Evolutionary conservation across 1,140 invertebrate species (phyloP).

Genomic region (Druon quercuslanigerum): DNA sequence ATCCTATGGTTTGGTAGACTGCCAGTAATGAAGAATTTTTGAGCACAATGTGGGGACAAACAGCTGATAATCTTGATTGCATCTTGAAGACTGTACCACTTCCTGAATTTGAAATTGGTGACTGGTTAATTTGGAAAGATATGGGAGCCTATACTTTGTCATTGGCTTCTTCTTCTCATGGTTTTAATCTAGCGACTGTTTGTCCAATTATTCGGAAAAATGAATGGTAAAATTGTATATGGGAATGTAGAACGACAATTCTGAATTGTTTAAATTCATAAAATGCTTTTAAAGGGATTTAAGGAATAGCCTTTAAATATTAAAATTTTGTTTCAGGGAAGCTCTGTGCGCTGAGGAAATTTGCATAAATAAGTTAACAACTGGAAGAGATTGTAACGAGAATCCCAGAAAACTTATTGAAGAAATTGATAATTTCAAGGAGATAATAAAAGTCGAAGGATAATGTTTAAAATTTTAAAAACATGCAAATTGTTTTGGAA

Average conservation of each 20-base stretch:
- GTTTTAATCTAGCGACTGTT: slow-evolving; percentile 73
- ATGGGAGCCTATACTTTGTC: slow-evolving; percentile 79
- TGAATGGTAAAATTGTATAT: slow-evolving; percentile 41
- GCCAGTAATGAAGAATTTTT: slow-evolving; percentile 43
- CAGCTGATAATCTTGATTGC: slow-evolving; percentile 79
- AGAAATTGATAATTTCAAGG: slow-evolving; percentile 8
- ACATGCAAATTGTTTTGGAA: neutral
- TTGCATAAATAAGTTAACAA: neutral
- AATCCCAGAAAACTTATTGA: neutral
- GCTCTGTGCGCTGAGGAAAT: slow-evolving; percentile 1
- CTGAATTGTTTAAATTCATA: neutral
- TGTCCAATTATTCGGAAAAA: slow-evolving; percentile 55
- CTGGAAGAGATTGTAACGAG: neutral
- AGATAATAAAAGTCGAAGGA: neutral
- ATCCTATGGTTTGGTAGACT: slow-evolving; percentile 7
- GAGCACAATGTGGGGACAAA: slow-evolving; percentile 79
- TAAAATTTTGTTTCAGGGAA: slow-evolving; percentile 18
- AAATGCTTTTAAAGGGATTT: neutral
- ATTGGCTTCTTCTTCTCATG: slow-evolving; percentile 76
- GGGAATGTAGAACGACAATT: neutral
- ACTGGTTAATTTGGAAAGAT: slow-evolving; percentile 76
- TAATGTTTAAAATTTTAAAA: neutral
- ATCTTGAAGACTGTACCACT: slow-evolving; percentile 71
- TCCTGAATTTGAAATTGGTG: slow-evolving; percentile 73
- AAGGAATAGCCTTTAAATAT: neutral